Base-by-base conservation (phyloP, 2,113 vertebrate species). In the Tyto alba region DNA sequence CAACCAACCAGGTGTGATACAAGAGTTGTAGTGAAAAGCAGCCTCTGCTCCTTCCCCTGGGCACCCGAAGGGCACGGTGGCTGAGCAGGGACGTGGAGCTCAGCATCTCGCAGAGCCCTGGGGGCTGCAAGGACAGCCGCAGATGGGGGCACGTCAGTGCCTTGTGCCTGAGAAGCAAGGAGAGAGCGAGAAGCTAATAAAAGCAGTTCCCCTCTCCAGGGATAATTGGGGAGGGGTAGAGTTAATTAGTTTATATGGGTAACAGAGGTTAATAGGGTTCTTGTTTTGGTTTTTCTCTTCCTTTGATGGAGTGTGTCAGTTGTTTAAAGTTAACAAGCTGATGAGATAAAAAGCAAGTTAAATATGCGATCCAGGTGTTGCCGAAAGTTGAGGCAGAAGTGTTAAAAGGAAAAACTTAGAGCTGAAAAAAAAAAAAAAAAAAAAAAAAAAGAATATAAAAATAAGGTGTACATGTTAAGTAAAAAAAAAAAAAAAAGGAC, bases 1-100 rank as follows among this genome's bases (percentile, higher is more conserved):
- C 63, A 93, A 98, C 98, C 96, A 97, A 79, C 59, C 97, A 97
- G 97, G 97, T 98, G 96, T 95, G 95, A 90, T 90, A n/a, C 59
- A 75, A 83, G 92, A 91, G 40, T 10, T 85, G 80, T 30, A 74
- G 68, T 59, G 77, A 85, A 93, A 96, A 93, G 50, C 78, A 75
- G 68, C n/a, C 81, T 93, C 41, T 91, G 25, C 11, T 10, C 38
- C 29, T 87, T 60, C 52, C 57, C 60, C n/a, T 3, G 1, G 59
- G 81, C 66, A 69, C 38, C 38, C 52, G 2, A 43, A 50, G 63
- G 75, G 47, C 59, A 73, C 40, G 5, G 1, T 32, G 36, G 71
- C 48, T 21, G 6, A 93, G 94, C 93, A 93, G 94, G 88, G 74
- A 63, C 16, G 20, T 2, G 3, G 38, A 47, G 45, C 34, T 88